Evolutionary conservation across 1,140 invertebrate genomes (phyloP).

Genomic region (Campoletis sonorensis): DNA sequence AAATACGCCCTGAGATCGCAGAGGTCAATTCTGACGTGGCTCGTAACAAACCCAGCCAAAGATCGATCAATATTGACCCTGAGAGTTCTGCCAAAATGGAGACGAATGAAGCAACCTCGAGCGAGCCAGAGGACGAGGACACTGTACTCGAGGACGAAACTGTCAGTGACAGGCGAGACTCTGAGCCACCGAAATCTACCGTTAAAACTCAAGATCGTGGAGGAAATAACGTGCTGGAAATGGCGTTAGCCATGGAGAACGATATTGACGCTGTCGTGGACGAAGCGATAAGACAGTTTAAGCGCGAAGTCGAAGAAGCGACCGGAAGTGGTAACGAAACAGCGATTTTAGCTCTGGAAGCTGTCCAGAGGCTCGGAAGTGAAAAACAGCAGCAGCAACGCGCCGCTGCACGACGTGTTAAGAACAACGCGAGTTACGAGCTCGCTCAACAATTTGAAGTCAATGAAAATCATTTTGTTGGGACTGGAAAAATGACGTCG

Average conservation of each 20-base stretch:
- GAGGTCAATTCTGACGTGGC: not conserved
- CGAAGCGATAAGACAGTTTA: constrained; percentile 64
- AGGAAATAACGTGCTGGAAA: constrained; percentile 65
- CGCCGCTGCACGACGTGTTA: constrained; percentile 53
- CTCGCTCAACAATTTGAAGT: constrained; percentile 69
- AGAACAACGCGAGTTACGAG: constrained; percentile 73
- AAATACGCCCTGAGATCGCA: constrained; percentile 44
- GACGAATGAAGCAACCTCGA: constrained; percentile 13
- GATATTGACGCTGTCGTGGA: constrained; percentile 66
- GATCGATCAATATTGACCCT: constrained; percentile 18
- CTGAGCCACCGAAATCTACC: constrained; percentile 58
- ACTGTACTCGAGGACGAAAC: constrained; percentile 39
- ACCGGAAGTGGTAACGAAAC: constrained; percentile 50
- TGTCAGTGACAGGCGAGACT: not conserved
- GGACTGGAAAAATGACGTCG: constrained; percentile 15
- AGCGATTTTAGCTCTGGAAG: constrained; percentile 48
- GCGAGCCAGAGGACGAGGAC: constrained; percentile 59
- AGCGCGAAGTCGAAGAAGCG: constrained; percentile 64
- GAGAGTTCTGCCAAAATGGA: constrained; percentile 19
- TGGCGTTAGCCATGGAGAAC: constrained; percentile 68
- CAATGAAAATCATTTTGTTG: constrained; percentile 57
- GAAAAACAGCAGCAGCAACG: constrained; percentile 43
- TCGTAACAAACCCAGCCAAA: no score
- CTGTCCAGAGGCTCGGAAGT: constrained; percentile 49
- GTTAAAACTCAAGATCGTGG: constrained; percentile 72